These are phyloP conservation scores for Panthera leo DNA, from an alignment of 2,113 vertebrate species.

Conservation along the genomic window DNA sequence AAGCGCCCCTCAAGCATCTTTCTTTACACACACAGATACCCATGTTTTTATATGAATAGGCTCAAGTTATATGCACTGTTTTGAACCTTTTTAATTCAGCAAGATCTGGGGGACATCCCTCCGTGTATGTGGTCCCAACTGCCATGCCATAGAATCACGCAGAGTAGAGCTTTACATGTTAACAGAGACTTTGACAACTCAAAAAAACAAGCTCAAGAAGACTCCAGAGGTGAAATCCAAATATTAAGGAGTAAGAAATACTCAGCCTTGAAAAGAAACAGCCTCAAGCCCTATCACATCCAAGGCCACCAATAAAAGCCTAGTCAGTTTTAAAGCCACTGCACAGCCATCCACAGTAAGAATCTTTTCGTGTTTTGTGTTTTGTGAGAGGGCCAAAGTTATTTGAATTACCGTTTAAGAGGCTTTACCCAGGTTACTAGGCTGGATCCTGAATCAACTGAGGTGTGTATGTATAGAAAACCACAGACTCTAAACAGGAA, in stretches of 20 bases:
- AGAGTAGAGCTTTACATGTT: not conserved
- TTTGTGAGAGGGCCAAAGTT: not conserved
- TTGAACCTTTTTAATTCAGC: not conserved
- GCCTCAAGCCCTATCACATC: not conserved
- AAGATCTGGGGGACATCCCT: not conserved
- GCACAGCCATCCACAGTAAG: not conserved
- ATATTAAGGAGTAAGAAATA: not conserved
- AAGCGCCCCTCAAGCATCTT: not conserved
- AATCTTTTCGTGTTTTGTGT: accelerated
- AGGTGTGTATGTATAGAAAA: not conserved
- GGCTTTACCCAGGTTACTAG: not conserved
- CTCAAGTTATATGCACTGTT: not conserved
- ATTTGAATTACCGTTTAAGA: not conserved
- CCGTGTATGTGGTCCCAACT: not conserved
- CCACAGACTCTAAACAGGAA: not conserved
- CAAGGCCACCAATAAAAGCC: not conserved
- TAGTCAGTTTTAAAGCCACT: not conserved
- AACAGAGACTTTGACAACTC: not conserved
- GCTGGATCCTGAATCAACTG: not conserved
- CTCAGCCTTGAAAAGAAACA: not conserved
- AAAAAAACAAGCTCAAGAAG: not conserved
- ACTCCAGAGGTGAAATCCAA: constrained; percentile 40
- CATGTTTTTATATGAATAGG: not conserved
- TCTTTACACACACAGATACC: not conserved
- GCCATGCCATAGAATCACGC: accelerated